Conservation (phyloP, 64 coral and sea anemone species). For the Dendronephthya gigantea region DNA sequence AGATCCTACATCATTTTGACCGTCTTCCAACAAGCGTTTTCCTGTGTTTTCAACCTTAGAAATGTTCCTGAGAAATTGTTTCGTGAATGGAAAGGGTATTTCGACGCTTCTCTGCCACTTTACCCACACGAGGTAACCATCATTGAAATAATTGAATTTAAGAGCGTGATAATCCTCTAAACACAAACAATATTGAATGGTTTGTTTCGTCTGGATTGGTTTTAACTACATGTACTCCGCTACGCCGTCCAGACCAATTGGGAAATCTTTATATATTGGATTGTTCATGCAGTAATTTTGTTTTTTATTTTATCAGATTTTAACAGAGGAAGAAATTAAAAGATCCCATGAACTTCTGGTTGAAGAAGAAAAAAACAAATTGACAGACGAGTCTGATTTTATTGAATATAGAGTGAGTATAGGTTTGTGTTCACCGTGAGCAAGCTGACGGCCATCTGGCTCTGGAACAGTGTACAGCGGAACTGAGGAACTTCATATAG, state of each 20-base stretch:
- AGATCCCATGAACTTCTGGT: not conserved
- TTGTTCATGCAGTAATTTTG: not conserved
- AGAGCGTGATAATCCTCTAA: not conserved
- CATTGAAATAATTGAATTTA: not conserved
- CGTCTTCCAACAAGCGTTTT: too few species aligned
- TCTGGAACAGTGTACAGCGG: too few species aligned
- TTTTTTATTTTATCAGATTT: not conserved
- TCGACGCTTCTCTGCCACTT: conserved; percentile 55
- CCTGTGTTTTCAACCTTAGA: conserved; percentile 14
- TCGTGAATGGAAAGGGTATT: conserved; percentile 74
- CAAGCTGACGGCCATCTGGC: too few species aligned
- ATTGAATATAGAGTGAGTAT: not conserved
- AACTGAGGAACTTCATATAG: too few species aligned
- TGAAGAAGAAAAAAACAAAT: conserved; percentile 11
- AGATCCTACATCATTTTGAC: too few species aligned
- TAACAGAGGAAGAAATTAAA: not conserved
- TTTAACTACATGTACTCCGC: too few species aligned
- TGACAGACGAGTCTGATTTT: not conserved
- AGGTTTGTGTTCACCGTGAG: not conserved
- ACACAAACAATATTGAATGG: not conserved
- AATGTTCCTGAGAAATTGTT: conserved; percentile 84
- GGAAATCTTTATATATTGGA: too few species aligned
- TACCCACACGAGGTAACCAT: conserved; percentile 58
- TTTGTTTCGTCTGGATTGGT: too few species aligned
- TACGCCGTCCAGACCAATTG: too few species aligned